Percentiles rank a stretch among this genome's conserved stretches.
Conservation (phyloP, 1,140 invertebrate genomes). For the Armadillidium nasatum region DNA sequence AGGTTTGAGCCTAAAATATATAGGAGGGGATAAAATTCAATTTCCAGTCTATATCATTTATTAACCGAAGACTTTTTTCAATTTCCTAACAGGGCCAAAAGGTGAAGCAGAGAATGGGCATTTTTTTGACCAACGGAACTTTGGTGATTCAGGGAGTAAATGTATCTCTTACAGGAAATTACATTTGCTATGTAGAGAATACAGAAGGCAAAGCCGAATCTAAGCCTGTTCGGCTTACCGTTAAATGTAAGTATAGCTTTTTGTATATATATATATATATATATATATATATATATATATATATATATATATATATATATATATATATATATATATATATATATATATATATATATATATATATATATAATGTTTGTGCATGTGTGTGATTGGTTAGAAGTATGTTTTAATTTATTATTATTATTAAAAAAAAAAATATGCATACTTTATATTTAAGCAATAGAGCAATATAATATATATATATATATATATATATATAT, state of each 20-base stretch:
- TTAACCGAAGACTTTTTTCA: background rate
- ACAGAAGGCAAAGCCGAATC: background rate
- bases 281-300: background rate
- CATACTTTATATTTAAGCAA: too few relatives aligned
- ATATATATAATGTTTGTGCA: conserved; percentile 7
- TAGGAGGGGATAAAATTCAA: too few relatives aligned
- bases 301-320: background rate
- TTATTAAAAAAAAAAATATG: too few relatives aligned
- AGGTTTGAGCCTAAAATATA: too few relatives aligned
- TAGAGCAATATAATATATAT: too few relatives aligned
- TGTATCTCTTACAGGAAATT: background rate
- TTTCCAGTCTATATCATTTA: background rate
- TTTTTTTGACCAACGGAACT: background rate
- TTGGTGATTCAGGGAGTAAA: background rate
- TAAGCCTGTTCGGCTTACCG: background rate
- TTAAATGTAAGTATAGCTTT: background rate
- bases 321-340: background rate
- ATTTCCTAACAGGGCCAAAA: background rate
- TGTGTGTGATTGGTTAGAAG: too few relatives aligned
- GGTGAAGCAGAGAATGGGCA: background rate
- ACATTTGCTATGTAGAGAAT: background rate
- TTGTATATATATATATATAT: background rate
- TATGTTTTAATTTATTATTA: too few relatives aligned
- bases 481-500: too few relatives aligned
- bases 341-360: conserved; percentile 15